phyloP scores from a whole-genome alignment of 1,140 invertebrate species.

The Neocloeon triangulifer region DNA sequence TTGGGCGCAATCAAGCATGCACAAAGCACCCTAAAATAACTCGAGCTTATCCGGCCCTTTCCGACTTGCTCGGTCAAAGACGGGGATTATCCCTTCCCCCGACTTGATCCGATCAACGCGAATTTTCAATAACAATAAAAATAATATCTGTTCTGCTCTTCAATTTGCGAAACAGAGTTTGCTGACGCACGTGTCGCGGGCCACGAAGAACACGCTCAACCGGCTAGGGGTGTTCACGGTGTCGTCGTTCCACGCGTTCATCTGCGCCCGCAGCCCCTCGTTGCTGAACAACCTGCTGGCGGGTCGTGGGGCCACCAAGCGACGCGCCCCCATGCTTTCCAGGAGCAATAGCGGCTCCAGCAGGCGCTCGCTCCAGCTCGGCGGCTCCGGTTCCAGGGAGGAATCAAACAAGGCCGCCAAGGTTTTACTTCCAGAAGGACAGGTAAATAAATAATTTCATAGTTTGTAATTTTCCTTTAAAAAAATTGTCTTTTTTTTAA shows the following conservation, averaged over 20 bases:
- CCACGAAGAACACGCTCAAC: constrained; percentile 84
- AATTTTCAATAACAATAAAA: too few species aligned
- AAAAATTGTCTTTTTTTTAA: too few species aligned
- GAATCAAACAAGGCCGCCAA: constrained; percentile 67
- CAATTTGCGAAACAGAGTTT: constrained; percentile 81
- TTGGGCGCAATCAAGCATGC: too few species aligned
- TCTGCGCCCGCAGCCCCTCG: constrained; percentile 82
- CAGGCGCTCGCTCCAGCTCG: constrained; percentile 51
- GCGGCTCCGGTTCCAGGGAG: constrained; percentile 26
- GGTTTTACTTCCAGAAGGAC: constrained; percentile 71
- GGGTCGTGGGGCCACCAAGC: constrained; percentile 69
- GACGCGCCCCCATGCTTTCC: constrained; percentile 54
- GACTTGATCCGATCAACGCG: too few species aligned
- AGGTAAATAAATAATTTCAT: constrained; percentile 25
- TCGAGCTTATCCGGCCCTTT: too few species aligned
- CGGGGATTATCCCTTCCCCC: too few species aligned
- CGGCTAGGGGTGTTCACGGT: constrained; percentile 92
- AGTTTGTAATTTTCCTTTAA: too few species aligned
- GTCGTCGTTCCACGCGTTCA: constrained; percentile 92
- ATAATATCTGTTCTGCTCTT: too few species aligned
- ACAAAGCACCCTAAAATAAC: too few species aligned
- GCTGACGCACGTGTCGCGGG: constrained; percentile 80
- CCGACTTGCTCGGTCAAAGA: too few species aligned
- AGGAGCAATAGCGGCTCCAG: constrained; percentile 71
- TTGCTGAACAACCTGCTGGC: constrained; percentile 78